These are phyloP conservation scores for Holotrichia oblita DNA, from an alignment of 1,140 invertebrate species.

Conservation along the genomic window DNA sequence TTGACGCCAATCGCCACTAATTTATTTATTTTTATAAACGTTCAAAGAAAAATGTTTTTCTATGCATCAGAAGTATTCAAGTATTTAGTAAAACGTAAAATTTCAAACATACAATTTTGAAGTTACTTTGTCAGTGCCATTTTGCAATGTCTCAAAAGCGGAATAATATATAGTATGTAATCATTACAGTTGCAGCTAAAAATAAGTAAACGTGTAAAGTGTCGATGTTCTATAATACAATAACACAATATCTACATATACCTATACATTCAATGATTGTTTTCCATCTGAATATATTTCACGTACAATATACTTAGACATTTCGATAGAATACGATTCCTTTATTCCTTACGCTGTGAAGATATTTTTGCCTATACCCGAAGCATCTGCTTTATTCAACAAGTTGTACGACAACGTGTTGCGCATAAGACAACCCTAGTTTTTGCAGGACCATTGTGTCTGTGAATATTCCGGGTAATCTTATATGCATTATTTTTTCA, in stretches of 20 bases:
- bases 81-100: neutral
- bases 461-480: neutral
- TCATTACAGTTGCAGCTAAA: neutral
- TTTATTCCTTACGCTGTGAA: conserved; percentile 2
- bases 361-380: neutral
- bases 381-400: conserved; percentile 12
- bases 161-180: neutral
- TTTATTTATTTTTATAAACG: neutral
- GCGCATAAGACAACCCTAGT: neutral
- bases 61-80: too few relatives aligned
- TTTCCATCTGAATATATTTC: neutral
- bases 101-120: neutral
- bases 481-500: neutral
- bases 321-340: neutral
- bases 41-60: neutral
- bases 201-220: neutral
- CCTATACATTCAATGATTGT: neutral
- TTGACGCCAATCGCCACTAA: neutral
- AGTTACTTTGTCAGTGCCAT: neutral
- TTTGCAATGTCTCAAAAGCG: neutral
- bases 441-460: neutral
- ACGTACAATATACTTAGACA: neutral
- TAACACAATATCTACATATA: neutral
- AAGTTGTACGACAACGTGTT: conserved; percentile 10
- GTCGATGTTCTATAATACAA: neutral